Evolutionary conservation across 2,797 vertebrate species (phyloP).

Genomic region (Graptemys geographica): DNA sequence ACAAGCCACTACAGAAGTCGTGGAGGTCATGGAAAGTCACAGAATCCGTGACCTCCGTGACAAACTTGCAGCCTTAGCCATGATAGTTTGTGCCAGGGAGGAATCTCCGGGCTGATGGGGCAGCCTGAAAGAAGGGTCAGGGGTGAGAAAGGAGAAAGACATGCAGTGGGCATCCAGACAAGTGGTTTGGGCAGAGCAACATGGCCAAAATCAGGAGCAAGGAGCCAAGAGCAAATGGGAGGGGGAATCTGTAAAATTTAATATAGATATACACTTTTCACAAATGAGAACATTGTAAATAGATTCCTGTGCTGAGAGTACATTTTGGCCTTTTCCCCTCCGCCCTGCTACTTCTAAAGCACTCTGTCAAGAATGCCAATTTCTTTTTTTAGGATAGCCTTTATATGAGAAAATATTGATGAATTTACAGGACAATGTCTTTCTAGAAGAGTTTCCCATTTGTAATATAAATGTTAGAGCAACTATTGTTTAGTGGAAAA

Average conservation of each 20-base stretch:
- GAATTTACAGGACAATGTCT: neutral
- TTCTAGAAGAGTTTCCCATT: neutral
- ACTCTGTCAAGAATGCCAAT: neutral
- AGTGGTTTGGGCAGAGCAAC: neutral
- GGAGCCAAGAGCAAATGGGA: neutral
- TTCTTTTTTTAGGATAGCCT: neutral
- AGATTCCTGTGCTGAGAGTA: rapidly evolving
- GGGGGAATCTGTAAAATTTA: neutral
- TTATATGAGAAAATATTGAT: neutral
- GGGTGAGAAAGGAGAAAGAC: neutral
- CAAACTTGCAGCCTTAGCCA: no score
- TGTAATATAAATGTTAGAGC: neutral
- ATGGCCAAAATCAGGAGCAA: neutral
- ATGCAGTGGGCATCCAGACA: neutral
- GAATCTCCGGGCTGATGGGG: no score
- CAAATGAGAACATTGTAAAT: neutral
- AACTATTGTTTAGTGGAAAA: neutral
- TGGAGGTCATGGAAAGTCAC: no score
- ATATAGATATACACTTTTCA: neutral
- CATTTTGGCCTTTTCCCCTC: neutral
- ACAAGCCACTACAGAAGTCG: no score
- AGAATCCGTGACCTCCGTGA: no score
- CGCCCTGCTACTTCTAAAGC: neutral
- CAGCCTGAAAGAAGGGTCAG: neutral
- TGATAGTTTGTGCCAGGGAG: no score